Evolutionary conservation across 2,797 vertebrate species (phyloP), one percentile per base, ranked within the genome.

Genomic region (Taeniopygia guttata): DNA sequence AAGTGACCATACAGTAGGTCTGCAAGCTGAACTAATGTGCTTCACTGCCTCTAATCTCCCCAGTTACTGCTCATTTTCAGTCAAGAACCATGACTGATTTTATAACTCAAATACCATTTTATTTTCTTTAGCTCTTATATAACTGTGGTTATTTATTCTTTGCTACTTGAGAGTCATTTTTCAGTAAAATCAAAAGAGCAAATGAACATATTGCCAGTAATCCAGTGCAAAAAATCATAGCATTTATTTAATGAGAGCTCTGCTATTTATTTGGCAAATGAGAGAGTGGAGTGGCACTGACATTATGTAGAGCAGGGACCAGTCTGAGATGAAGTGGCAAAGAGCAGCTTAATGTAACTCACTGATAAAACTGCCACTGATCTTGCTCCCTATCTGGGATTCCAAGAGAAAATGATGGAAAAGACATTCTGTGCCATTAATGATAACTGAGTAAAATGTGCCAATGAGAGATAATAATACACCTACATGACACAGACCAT

Each of bases 401-500:
- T 96, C 93, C 78, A 83, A 79, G 60, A 77, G 70, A 91, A 91
- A 95, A 91, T 68, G n/a, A 95, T 90, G 54, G 80, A 72, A 90
- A 89, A 84, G 62, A 40, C 94, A 93, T 92, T 95, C 77, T 67
- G 52, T 54, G 34, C 40, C 93, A 79, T 83, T 95, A 97, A 95
- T 92, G 92, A 97, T 94, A 90, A 75, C 83, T 55, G 77, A 93
- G 85, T 87, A 94, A 94, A 95, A 95, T 73, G 88, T 93, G 89
- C 85, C 95, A 93, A 40, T 75, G 75, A 96, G 78, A 76, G 87
- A 83, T 96, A 96, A 96, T 96, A 95, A 96, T 93, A 95, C 52
- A 97, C 89, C 93, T 96, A 93, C 84, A 94, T 76, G 93, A 97
- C 93, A 94, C 74, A 88, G 95, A 84, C 88, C 87, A 97, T 97